These are phyloP conservation scores for Felis catus DNA, from an alignment of 2,113 vertebrate genomes.

Conservation along the genomic window F.catus_Fca126_mat1.0 CM031421.1:105442501-105443000, in stretches of 20 bases:
- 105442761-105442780: too few species aligned
- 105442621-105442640: neutral
- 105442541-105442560: neutral
- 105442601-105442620: neutral
- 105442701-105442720: too few species aligned
- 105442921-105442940: neutral
- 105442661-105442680: neutral
- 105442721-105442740: too few species aligned
- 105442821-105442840: too few species aligned
- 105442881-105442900: too few species aligned
- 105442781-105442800: too few species aligned
- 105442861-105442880: too few species aligned
- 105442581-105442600: neutral
- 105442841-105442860: too few species aligned
- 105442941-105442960: accelerated
- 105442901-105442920: neutral
- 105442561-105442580: neutral
- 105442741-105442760: too few species aligned
- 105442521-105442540: neutral
- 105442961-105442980: neutral
- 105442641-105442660: neutral
- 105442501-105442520: neutral
- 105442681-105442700: neutral
- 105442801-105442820: too few species aligned
- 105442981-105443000: neutral